Percentiles rank a stretch among this genome's conserved stretches.
Evolutionary conservation across 2,888 invertebrate genomes (phyloP).

Genomic region (Baccha elongata): DNA sequence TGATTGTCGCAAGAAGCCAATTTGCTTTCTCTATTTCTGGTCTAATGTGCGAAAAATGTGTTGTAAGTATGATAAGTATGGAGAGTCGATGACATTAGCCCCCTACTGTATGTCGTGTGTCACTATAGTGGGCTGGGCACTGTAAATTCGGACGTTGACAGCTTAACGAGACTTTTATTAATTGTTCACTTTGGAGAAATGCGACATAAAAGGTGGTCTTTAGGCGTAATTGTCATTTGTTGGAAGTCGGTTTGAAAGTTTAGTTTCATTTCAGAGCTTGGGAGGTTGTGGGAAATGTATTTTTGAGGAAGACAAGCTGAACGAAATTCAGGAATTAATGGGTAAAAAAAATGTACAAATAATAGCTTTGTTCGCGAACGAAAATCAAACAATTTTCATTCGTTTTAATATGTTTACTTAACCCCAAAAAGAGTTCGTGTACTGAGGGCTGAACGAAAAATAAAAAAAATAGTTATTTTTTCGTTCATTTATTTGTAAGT

Average conservation of each 20-base stretch:
- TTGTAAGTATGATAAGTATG: slow-evolving; percentile 25
- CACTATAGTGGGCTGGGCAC: slow-evolving; percentile 34
- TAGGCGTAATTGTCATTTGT: slow-evolving; percentile 4
- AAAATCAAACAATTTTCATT: too few relatives aligned
- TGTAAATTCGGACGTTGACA: slow-evolving; percentile 54
- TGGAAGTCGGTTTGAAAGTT: not conserved
- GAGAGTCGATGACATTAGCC: slow-evolving; percentile 28
- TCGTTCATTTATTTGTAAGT: too few relatives aligned
- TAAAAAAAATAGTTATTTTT: too few relatives aligned
- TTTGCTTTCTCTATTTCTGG: slow-evolving; percentile 58
- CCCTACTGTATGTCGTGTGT: slow-evolving; percentile 40
- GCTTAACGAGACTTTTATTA: slow-evolving; percentile 69
- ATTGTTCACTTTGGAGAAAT: slow-evolving; percentile 46
- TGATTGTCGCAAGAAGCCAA: slow-evolving; percentile 39
- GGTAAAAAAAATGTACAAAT: too few relatives aligned
- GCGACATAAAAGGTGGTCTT: slow-evolving; percentile 54
- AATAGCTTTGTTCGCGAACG: too few relatives aligned
- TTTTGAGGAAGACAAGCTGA: not conserved
- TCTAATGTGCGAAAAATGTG: slow-evolving; percentile 46
- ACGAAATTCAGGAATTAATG: not conserved
- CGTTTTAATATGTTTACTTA: too few relatives aligned
- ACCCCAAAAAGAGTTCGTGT: too few relatives aligned
- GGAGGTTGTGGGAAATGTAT: not conserved
- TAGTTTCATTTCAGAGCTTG: not conserved
- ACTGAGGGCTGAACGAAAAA: too few relatives aligned